A percentile compares a stretch with the other conserved stretches of the same genome.
phyloP scores from a whole-genome alignment of 2,113 vertebrate genomes.

The Scalopus aquaticus region DNA sequence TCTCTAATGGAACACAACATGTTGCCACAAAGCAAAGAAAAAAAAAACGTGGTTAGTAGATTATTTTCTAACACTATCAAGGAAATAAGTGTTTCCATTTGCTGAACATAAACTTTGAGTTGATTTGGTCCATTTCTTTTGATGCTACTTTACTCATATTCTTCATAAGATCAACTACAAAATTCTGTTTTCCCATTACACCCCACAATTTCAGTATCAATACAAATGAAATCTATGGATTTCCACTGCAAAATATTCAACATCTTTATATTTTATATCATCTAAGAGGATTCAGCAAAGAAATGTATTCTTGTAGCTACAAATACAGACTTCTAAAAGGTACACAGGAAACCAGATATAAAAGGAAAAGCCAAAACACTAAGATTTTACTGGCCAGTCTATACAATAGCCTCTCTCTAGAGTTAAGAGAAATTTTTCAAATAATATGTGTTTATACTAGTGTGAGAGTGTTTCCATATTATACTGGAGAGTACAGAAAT shows the following conservation, averaged over 20 bases:
- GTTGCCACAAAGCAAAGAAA: not conserved
- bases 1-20: not conserved
- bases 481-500: not conserved
- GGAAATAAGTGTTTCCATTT: not conserved
- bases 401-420: not conserved
- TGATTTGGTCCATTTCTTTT: not conserved
- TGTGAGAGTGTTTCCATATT: not conserved
- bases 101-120: not conserved
- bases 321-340: not conserved
- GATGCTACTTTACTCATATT: not conserved
- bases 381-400: not conserved
- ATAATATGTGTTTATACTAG: not conserved
- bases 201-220: constrained; percentile 11
- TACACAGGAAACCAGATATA: constrained; percentile 5
- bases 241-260: not conserved
- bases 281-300: not conserved
- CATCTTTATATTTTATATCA: not conserved
- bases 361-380: constrained; percentile 19
- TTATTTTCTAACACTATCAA: not conserved
- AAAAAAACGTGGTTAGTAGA: not conserved
- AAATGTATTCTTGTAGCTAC: not conserved
- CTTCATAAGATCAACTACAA: not conserved
- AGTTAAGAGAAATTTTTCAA: not conserved
- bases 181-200: not conserved
- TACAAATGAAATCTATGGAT: not conserved